Percentiles rank a stretch among this genome's conserved stretches.
Evolutionary conservation across 2,888 invertebrate species (phyloP).

Genomic region (Leptarthrus brevirostris): DNA sequence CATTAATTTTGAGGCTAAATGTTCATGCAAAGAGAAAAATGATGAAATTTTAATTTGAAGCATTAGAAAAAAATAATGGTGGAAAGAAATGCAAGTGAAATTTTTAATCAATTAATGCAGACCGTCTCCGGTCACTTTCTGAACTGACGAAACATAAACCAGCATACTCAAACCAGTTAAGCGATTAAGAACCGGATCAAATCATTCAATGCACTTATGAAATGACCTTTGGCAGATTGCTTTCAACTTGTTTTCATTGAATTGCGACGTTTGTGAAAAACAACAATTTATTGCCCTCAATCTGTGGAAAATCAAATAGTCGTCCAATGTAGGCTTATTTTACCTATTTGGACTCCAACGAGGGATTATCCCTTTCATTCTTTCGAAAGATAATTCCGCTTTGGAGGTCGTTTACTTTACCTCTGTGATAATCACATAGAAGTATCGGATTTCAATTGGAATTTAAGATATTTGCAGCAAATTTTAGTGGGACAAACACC

Average conservation of each 20-base stretch:
- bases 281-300: conserved; percentile 18
- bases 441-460: background rate
- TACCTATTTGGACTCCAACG: background rate
- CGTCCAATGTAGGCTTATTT: background rate
- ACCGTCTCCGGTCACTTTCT: too few species aligned
- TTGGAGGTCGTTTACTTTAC: conserved; percentile 23
- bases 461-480: background rate
- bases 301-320: conserved; percentile 4
- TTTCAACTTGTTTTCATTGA: too few species aligned
- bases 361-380: conserved; percentile 3
- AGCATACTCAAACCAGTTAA: too few species aligned
- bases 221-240: background rate
- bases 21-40: background rate
- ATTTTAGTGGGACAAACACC: too few species aligned
- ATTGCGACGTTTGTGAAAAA: background rate
- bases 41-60: background rate
- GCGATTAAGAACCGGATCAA: too few species aligned
- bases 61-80: background rate
- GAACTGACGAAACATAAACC: too few species aligned
- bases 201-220: too few species aligned
- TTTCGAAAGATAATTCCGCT: background rate
- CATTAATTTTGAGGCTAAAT: background rate
- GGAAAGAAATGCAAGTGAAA: background rate
- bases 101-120: too few species aligned
- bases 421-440: background rate